Evolutionary conservation across 2,113 vertebrate species (phyloP), one percentile per base, ranked within the genome.

Genomic region (Misgurnus mizolepis): DNA sequence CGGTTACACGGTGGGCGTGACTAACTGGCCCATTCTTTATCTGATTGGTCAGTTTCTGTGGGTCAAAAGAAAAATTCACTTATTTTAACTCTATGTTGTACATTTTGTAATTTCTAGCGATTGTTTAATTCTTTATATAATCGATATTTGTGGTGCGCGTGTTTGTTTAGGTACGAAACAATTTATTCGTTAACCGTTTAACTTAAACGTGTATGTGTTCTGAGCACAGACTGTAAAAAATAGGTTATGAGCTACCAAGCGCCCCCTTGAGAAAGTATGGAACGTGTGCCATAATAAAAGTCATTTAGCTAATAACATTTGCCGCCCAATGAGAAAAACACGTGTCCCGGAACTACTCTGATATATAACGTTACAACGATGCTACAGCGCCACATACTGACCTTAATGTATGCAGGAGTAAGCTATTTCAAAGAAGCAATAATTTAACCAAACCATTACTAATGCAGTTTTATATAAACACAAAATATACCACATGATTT

Each of bases 271-370:
- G 71, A 40, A 60, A 45, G 12, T 6, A 0, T 0, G 0, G n/a
- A 22, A 41, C 40, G 55, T 61, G 55, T 60, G 6, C 11, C 2
- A 22, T 3, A 0, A 9, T 3, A 43, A 15, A 73, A 6, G 5
- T n/a, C 8, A 60, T 41, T n/a, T 22, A 22, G 22, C 22, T 22
- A 22, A 22, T 22, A 22, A 27, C 8, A 58, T 45, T 73, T 18
- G 15, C 55, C n/a, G n/a, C 55, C n/a, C 11, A 73, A 73, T 8
- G 55, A 61, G n/a, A 53, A 45, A 11, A 58, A 43, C 17, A 22
- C 55, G n/a, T 14, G 6, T 27, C 39, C 71, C 71, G 71, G 71
- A 73, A 73, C 40, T 73, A 7, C n/a, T 73, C 58, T 60, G n/a
- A 60, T n/a, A 45, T 6, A 22, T 6, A 71, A 7, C 49, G 11